Evolutionary conservation across 2,888 invertebrate species (phyloP), one percentile per base, ranked within the genome.

Genomic region (Hybos culiciformis): DNA sequence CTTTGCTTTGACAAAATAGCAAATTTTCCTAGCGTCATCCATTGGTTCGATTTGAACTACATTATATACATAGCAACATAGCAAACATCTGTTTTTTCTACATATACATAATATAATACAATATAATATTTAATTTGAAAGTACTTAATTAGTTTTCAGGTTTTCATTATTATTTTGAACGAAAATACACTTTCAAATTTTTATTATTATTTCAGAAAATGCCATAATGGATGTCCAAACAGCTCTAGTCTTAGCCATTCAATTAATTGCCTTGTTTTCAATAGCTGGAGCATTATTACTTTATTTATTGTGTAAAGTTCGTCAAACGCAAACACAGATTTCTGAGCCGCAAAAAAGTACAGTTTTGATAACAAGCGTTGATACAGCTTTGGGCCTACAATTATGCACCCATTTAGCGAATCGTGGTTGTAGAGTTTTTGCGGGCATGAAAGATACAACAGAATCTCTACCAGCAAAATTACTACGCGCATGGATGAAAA

Each of bases 221-320:
- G 64, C 47, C 57, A 65, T 62, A 60, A 85, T 86, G 85, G 86
- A 86, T 62, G 77, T 81, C 58, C 80, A 83, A 58, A 85, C 84
- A 56, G 83, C 82, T 68, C 68, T 84, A 58, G 78, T 84, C 26
- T 70, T 86, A 62, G 82, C 83, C 54, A 75, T 86, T 58, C 86
- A 86, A 66, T 70, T 86, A 55, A 75, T 84, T 48, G 85, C 85
- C 20, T 70, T 86, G 39, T 83, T 83, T 67, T 83, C 82, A 47
- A 84, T 86, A 54, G 86, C 83, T 34, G 83, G 83, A n/a, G 85
- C 84, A 23, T 71, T 86, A 53, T 70, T 86, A 50, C 69, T 84
- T 53, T 86, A 86, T 59, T 67, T 86, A 51, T 69, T 85, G 53
- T 74, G 83, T 61, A 84, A 84, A 66, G 82, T 83, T 46, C 73